These are phyloP conservation scores for Julus scanicus DNA, from an alignment of 2,888 invertebrate species.

Conservation along the genomic window DNA sequence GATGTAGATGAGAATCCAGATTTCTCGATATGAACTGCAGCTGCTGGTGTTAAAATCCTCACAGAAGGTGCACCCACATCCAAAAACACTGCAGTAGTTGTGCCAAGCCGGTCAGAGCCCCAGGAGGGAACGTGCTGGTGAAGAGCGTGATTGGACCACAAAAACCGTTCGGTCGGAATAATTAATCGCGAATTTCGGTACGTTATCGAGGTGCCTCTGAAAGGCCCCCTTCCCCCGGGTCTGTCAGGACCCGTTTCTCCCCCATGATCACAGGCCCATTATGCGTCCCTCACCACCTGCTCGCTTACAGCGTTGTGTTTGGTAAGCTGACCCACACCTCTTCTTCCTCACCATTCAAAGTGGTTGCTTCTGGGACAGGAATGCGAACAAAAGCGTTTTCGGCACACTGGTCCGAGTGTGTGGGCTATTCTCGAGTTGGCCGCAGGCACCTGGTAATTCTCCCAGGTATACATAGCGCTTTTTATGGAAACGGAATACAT, in stretches of 20 bases:
- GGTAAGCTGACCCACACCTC: conserved; percentile 9
- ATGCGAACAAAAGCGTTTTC: conserved; percentile 26
- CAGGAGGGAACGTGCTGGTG: background rate
- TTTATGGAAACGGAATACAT: conserved; percentile 15
- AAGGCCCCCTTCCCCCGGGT: background rate
- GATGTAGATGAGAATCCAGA: background rate
- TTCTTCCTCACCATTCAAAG: background rate
- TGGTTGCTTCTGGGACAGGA: conserved; percentile 32
- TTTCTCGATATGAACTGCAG: background rate
- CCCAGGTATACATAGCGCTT: background rate
- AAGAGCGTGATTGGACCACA: background rate
- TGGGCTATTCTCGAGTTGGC: conserved; percentile 29
- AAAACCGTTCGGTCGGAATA: conserved; percentile 5
- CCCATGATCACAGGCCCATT: conserved; percentile 20
- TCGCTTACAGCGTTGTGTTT: background rate
- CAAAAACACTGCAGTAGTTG: background rate
- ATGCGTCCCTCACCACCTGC: conserved; percentile 35
- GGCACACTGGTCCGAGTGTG: conserved; percentile 16
- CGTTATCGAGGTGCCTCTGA: conserved; percentile 34
- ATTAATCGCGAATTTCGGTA: background rate
- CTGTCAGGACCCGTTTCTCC: conserved; percentile 18
- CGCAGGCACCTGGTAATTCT: conserved; percentile 24
- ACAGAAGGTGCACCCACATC: background rate
- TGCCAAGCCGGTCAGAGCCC: background rate
- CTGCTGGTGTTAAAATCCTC: background rate